A percentile compares a stretch with the other conserved stretches of the same genome.
These are phyloP conservation scores for Epinotia nisella DNA, from an alignment of 2,888 invertebrate genomes.

Conservation along the genomic window DNA sequence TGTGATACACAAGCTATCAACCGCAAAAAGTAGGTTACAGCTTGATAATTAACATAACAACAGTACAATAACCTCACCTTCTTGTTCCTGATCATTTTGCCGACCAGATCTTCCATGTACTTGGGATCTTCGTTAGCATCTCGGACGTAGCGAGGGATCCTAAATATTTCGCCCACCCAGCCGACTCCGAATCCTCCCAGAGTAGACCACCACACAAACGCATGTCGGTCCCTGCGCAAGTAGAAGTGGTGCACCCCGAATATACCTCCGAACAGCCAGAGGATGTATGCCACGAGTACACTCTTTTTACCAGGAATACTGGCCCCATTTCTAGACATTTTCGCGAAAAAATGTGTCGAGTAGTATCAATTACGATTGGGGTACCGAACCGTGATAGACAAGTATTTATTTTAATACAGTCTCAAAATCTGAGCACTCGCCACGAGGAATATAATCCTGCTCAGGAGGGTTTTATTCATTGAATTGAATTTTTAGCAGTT, in stretches of 20 bases:
- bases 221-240: slow-evolving; percentile 94
- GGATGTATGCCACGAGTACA: slow-evolving; percentile 89
- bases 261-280: slow-evolving; percentile 95
- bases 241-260: slow-evolving; percentile 97
- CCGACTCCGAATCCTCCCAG: slow-evolving; percentile 95
- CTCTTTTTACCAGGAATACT: slow-evolving; percentile 79
- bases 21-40: slow-evolving; percentile 43
- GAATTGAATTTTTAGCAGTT: slow-evolving; percentile 33
- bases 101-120: slow-evolving; percentile 86
- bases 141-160: slow-evolving; percentile 93
- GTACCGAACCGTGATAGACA: neutral
- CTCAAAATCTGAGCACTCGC: neutral
- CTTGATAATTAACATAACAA: slow-evolving; percentile 35
- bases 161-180: slow-evolving; percentile 93
- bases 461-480: slow-evolving; percentile 10
- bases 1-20: slow-evolving; percentile 21
- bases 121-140: slow-evolving; percentile 91
- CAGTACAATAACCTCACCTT: slow-evolving; percentile 82
- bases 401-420: neutral
- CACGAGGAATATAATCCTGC: neutral
- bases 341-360: slow-evolving; percentile 24
- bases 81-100: slow-evolving; percentile 84
- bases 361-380: slow-evolving; percentile 29
- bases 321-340: slow-evolving; percentile 53
- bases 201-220: slow-evolving; percentile 95